Evolutionary conservation across 35 echinoderm and acorn worm species (phyloP).

Genomic region (Heliocidaris tuberculata): DNA sequence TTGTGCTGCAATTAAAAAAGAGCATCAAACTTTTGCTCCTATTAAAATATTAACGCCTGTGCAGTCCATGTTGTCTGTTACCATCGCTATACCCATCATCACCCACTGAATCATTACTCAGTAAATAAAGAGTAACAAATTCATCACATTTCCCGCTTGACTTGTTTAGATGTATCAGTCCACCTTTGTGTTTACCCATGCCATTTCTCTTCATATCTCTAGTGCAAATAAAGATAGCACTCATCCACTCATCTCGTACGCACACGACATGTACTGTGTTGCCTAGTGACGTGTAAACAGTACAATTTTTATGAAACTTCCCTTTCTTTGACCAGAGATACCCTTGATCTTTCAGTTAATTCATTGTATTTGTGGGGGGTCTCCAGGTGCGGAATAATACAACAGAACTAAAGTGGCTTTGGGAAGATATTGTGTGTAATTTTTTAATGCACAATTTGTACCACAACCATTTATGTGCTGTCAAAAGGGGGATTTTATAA

Average conservation of each 20-base stretch:
- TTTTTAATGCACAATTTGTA: neutral
- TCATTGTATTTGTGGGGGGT: neutral
- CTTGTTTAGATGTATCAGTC: neutral
- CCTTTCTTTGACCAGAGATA: neutral
- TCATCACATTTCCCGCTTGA: neutral
- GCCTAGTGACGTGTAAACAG: neutral
- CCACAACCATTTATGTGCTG: too few relatives aligned
- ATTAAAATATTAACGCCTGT: neutral
- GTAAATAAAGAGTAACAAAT: neutral
- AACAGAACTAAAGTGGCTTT: neutral
- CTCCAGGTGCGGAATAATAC: neutral
- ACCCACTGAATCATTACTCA: too few relatives aligned
- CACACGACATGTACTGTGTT: neutral
- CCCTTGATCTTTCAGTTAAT: neutral
- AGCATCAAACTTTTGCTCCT: neutral
- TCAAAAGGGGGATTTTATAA: too few relatives aligned
- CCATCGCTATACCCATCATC: too few relatives aligned
- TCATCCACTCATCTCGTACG: neutral
- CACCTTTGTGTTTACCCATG: neutral
- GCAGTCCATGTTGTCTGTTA: neutral
- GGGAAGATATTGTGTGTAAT: neutral
- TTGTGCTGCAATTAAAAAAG: neutral
- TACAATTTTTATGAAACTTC: neutral
- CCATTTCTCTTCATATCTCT: slow-evolving; percentile 16
- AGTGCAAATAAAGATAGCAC: neutral